Evolutionary conservation across 2,888 invertebrate species (phyloP).

Genomic region (Mesorhabditis sp.): DNA sequence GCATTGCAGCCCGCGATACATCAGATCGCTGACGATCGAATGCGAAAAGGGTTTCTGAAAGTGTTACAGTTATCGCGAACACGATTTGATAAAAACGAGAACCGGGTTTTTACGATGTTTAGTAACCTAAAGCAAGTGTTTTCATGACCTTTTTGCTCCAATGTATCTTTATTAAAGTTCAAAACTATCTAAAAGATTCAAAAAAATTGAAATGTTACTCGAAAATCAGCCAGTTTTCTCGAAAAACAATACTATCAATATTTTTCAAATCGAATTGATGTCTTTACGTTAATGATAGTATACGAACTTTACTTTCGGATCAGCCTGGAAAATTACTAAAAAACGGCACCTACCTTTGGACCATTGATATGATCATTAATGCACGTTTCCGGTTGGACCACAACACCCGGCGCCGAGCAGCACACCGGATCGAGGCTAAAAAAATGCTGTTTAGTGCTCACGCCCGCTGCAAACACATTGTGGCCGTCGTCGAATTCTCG

Average conservation of each 20-base stretch:
- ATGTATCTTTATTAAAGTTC: not conserved
- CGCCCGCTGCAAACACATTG: conserved; percentile 25
- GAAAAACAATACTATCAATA: too few relatives aligned
- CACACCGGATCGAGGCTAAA: conserved; percentile 54
- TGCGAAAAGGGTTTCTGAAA: conserved; percentile 23
- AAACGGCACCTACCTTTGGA: conserved; percentile 15
- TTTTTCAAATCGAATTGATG: too few relatives aligned
- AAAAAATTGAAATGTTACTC: too few relatives aligned
- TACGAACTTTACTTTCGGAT: too few relatives aligned
- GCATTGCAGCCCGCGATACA: conserved; percentile 50
- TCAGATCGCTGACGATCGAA: conserved; percentile 38
- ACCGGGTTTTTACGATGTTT: too few relatives aligned
- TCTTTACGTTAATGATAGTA: too few relatives aligned
- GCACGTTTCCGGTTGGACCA: conserved; percentile 43
- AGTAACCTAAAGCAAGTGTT: not conserved
- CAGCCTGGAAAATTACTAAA: too few relatives aligned
- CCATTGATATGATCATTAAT: conserved; percentile 49
- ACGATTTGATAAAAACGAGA: too few relatives aligned
- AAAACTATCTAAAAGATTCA: too few relatives aligned
- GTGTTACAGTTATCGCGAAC: too few relatives aligned
- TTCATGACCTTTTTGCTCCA: not conserved
- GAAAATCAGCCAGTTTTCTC: too few relatives aligned
- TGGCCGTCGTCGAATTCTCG: conserved; percentile 50
- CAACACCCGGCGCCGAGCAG: conserved; percentile 46
- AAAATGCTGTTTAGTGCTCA: not conserved